phyloP scores from a whole-genome alignment of 1,140 invertebrate genomes.

The Pissodes strobi region DNA sequence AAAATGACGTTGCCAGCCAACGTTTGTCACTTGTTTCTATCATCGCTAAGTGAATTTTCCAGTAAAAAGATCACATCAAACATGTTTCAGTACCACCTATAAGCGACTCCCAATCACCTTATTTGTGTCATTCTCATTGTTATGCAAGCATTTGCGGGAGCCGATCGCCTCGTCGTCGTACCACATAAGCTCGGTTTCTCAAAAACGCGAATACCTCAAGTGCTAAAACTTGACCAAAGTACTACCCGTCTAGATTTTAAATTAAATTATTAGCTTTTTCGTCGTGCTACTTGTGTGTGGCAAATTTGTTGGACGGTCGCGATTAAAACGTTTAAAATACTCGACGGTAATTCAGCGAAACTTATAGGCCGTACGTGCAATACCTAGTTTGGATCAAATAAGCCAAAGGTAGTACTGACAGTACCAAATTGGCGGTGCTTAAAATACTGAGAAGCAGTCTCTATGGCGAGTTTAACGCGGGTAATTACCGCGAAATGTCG shows the following conservation, averaged over 20 bases:
- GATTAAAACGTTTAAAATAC: constrained; percentile 43
- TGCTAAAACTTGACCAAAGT: constrained; percentile 27
- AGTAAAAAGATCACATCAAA: no score
- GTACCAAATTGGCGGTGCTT: constrained; percentile 38
- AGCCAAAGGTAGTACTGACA: constrained; percentile 21
- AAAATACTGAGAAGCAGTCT: constrained; percentile 39
- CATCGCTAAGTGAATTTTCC: no score
- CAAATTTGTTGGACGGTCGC: constrained; percentile 33
- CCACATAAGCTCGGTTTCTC: background rate
- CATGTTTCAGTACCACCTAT: no score
- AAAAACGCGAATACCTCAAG: constrained; percentile 23
- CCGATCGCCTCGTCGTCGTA: background rate
- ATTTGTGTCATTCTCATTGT: no score
- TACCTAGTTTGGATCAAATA: constrained; percentile 37
- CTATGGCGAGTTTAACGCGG: constrained; percentile 35
- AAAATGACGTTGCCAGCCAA: no score
- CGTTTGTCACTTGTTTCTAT: no score
- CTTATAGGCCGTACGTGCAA: constrained; percentile 38
- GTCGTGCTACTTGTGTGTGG: constrained; percentile 31
- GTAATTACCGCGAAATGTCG: constrained; percentile 33
- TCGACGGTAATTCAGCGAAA: constrained; percentile 31
- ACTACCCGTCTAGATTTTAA: constrained; percentile 37
- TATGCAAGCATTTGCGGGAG: no score
- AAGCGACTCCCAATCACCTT: no score
- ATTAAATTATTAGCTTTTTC: constrained; percentile 42